Percentiles rank a stretch among this genome's conserved stretches.
These are phyloP conservation scores for Trachelipus rathkii DNA, from an alignment of 1,140 invertebrate species.

Conservation along the genomic window DNA sequence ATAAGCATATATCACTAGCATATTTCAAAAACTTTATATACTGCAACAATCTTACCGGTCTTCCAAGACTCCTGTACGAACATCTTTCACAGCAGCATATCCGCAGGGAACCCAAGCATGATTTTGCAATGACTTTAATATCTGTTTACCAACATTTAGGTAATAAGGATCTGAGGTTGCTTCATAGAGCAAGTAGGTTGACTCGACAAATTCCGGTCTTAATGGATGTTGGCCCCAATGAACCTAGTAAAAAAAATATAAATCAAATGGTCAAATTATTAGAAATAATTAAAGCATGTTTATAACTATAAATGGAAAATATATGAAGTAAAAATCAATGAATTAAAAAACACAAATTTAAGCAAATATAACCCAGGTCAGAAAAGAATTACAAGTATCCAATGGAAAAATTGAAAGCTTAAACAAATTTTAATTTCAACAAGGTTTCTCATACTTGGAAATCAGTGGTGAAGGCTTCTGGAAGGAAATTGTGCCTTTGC, in stretches of 20 bases:
- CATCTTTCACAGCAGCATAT: conserved; percentile 94
- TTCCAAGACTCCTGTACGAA: conserved; percentile 81
- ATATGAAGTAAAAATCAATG: no score
- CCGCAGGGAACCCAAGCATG: conserved; percentile 89
- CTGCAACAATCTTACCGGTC: conserved; percentile 56
- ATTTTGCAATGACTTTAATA: conserved; percentile 84
- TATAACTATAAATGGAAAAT: no score
- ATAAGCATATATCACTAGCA: no score
- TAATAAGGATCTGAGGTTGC: conserved; percentile 95
- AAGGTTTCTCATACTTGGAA: conserved; percentile 64
- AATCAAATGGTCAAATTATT: no score
- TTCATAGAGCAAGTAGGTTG: conserved; percentile 92
- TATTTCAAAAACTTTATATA: no score
- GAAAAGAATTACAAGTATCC: no score
- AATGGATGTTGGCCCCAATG: conserved; percentile 97
- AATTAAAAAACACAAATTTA: no score
- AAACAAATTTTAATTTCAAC: neutral
- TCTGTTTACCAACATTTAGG: conserved; percentile 83
- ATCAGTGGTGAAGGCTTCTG: conserved; percentile 93
- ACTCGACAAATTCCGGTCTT: conserved; percentile 95
- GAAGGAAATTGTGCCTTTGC: conserved; percentile 93
- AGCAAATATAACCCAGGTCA: no score
- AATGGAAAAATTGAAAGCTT: neutral
- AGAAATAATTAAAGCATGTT: no score
- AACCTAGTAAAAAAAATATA: conserved; percentile 58